Percentiles rank a stretch among this genome's conserved stretches.
Conservation (phyloP, 2,113 vertebrate species). For the Syrrhaptes paradoxus region DNA sequence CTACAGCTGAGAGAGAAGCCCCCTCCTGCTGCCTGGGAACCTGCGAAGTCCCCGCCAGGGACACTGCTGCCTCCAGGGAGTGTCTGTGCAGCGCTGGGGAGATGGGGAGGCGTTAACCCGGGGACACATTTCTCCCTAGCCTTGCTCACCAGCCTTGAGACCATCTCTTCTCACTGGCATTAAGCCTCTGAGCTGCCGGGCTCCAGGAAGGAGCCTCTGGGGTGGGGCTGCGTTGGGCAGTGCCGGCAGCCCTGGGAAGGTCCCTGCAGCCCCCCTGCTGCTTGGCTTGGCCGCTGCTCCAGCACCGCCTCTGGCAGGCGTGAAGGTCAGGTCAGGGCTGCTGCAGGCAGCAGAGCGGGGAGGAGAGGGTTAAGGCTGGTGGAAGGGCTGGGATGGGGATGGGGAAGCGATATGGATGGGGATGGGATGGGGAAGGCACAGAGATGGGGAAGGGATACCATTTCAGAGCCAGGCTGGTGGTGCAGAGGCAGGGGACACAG, state of each 20-base stretch:
- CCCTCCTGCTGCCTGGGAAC: not conserved
- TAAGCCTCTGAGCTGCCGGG: accelerated
- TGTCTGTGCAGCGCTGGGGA: not conserved
- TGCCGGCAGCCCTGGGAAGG: not conserved
- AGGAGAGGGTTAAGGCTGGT: constrained; percentile 13
- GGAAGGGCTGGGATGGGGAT: not conserved
- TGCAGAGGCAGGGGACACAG: not conserved
- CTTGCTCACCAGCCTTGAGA: not conserved
- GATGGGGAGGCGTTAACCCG: not conserved
- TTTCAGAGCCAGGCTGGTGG: not conserved
- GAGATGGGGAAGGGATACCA: not conserved
- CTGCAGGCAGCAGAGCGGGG: not conserved
- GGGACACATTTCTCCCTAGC: not conserved
- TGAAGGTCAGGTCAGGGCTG: constrained; percentile 26
- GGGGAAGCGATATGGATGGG: not conserved
- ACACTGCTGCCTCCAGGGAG: not conserved
- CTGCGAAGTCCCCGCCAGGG: not conserved
- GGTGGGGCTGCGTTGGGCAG: not conserved
- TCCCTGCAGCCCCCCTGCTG: not conserved
- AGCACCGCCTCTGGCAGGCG: accelerated
- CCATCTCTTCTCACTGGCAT: not conserved
- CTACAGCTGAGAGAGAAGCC: not conserved
- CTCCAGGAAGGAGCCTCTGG: not conserved
- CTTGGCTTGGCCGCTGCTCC: not conserved
- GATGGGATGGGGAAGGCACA: not conserved